Conservation (phyloP, 1,140 invertebrate species). For the Calliphora vicina region DNA sequence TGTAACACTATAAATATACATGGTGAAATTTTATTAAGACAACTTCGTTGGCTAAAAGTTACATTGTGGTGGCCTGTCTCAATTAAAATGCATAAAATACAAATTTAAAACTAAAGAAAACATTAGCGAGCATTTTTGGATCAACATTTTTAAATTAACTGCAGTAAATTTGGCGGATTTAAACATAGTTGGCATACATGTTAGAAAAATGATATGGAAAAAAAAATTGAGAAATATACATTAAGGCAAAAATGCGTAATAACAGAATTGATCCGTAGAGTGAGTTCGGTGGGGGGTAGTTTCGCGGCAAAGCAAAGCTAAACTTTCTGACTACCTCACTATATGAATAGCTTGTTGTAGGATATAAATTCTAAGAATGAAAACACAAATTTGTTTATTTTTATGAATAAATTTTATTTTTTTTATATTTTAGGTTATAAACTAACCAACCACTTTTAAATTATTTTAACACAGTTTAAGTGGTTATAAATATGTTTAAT, state of each 20-base stretch:
- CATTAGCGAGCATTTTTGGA: too few relatives aligned
- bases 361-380: not conserved
- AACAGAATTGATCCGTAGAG: not conserved
- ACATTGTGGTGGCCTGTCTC: too few relatives aligned
- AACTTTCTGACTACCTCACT: too few relatives aligned
- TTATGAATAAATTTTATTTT: not conserved
- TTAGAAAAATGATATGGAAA: not conserved
- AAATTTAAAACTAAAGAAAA: not conserved
- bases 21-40: not conserved
- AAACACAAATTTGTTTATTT: not conserved
- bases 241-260: not conserved
- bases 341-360: too few relatives aligned
- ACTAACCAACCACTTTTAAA: not conserved
- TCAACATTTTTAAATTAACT: too few relatives aligned
- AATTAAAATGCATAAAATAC: too few relatives aligned
- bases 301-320: not conserved
- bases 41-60: too few relatives aligned
- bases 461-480: conserved; percentile 7
- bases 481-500: too few relatives aligned
- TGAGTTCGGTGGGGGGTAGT: not conserved
- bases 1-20: not conserved
- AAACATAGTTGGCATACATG: not conserved
- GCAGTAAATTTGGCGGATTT: not conserved
- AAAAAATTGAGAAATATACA: not conserved
- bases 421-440: conserved; percentile 9